Evolutionary conservation across 2,888 invertebrate genomes (phyloP), one percentile per base, ranked within the genome.

Genomic region (Schizaphis graminum): DNA sequence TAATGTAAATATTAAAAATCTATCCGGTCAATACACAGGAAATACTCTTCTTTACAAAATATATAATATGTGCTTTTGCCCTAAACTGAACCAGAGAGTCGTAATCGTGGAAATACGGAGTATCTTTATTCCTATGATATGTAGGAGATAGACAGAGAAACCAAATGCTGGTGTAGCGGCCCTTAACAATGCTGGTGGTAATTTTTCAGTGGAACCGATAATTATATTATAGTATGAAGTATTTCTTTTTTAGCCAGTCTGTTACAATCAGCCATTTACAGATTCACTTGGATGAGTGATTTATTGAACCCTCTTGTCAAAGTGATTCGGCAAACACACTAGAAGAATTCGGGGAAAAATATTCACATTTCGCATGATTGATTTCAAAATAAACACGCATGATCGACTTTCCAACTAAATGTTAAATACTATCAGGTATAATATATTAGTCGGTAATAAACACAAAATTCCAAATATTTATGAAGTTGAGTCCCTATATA

Each of bases 321-420:
- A 10, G 13, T 24, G 35, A 67, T 67, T 67, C 47, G 10, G 67
- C 47, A n/a, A 11, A 67, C n/a, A 61, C 10, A 90, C 47, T 24
- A 67, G 49, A 47, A 47, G 67, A 67, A 47, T 67, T 47, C 67
- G 47, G 11, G 1, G 67, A n/a, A 90, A 90, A 67, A 47, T 90
- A 90, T 67, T 89, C 77, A 77, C 35, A 21, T 35, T 35, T 77
- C 89, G 28, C 89, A 89, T 89, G 89, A 44, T 57, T 44, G 57
- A 28, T 44, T 89, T 89, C 28, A 35, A 89, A 57, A 90, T 21
- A 11, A 10, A 21, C 21, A 4, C 47, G 90, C 61, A 67, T 67
- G 90, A 28, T 47, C 61, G 67, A 44, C 28, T 89, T 90, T 35
- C 8, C 21, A 35, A 35, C 35, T 21, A 77, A 21, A 77, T 77